Evolutionary conservation across 2,797 vertebrate species (phyloP), one percentile per base, ranked within the genome.

Genomic region (Intellagama lesueurii): DNA sequence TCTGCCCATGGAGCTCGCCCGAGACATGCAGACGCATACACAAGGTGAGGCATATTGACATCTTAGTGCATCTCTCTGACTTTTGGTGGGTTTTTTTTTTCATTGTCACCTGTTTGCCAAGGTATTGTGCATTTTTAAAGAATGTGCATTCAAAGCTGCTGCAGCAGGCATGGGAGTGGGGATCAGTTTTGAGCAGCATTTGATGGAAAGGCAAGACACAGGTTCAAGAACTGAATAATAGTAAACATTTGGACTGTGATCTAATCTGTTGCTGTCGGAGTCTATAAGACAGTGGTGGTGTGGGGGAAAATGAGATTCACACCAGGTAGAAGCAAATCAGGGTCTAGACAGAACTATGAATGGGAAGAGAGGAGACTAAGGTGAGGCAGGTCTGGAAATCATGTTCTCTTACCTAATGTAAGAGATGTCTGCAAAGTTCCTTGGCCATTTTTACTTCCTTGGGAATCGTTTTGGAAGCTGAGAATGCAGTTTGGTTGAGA

Each of bases 1-100:
- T 95, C 97, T 99, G 84, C 98, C 99, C 0, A 99, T 99, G 98
- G 99, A 99, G 96, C 97, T 99, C 94, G 99, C 99, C 1, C 95
- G 99, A n/a, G 99, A 99, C 96, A 97, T 99, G 89, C 99, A 99
- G 97, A 98, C 97, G 0, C 98, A 98, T 97, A 98, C 97, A 0
- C 98, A 99, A 94, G 99, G 99, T 99, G 92, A 95, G 95, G 72
- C 49, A 49, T 6, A 11, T 66, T 81, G 73, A n/a, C 32, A 1
- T 64, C 19, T 47, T 85, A 4, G 24, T 80, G 47, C n/a, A 35
- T 17, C 81, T 56, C 47, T 30, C 60, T 12, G 68, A 40, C 56
- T 35, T 17, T 2, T 79, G 5, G 1, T n/a, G 70, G 40, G 40
- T 40, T 40, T 1, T 8, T 84, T 49, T 2, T 76, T 32, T 56